phyloP scores from a whole-genome alignment of 2,888 invertebrate genomes.

The Physocephala rufipes region DNA sequence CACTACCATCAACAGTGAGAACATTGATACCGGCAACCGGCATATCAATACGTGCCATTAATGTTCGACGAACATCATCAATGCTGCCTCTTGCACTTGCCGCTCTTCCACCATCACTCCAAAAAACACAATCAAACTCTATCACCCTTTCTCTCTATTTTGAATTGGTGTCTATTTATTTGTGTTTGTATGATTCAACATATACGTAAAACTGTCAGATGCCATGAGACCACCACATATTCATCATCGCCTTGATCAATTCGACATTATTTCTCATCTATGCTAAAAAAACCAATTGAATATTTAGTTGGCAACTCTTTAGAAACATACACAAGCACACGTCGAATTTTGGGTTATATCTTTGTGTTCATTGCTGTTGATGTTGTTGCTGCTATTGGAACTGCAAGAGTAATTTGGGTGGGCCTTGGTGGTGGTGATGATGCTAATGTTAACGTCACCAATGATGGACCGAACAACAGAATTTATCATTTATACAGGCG shows the following conservation, averaged over 20 bases:
- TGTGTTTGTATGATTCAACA: conserved; percentile 8
- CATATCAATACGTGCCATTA: neutral
- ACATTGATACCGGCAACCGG: neutral
- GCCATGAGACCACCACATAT: conserved; percentile 5
- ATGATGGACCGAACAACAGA: conserved; percentile 49
- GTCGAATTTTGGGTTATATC: neutral
- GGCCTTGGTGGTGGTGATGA: conserved; percentile 2
- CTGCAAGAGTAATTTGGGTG: neutral
- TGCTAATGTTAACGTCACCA: conserved; percentile 22
- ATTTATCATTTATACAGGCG: conserved; percentile 66
- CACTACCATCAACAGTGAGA: neutral
- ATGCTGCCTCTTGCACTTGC: conserved; percentile 21
- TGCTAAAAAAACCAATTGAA: conserved; percentile 24
- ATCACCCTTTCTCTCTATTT: neutral
- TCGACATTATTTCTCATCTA: conserved; percentile 6
- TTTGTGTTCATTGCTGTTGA: neutral
- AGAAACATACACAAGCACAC: conserved; percentile 22
- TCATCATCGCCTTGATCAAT: neutral
- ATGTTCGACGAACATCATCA: conserved; percentile 5
- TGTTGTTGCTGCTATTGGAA: too few species aligned
- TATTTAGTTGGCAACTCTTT: conserved; percentile 12
- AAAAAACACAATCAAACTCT: too few species aligned
- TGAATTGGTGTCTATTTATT: conserved; percentile 1
- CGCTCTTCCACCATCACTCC: neutral
- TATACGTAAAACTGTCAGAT: neutral